These are phyloP conservation scores for Corynorhinus townsendii DNA, from an alignment of 2,113 vertebrate genomes.

Conservation along the genomic window DNA sequence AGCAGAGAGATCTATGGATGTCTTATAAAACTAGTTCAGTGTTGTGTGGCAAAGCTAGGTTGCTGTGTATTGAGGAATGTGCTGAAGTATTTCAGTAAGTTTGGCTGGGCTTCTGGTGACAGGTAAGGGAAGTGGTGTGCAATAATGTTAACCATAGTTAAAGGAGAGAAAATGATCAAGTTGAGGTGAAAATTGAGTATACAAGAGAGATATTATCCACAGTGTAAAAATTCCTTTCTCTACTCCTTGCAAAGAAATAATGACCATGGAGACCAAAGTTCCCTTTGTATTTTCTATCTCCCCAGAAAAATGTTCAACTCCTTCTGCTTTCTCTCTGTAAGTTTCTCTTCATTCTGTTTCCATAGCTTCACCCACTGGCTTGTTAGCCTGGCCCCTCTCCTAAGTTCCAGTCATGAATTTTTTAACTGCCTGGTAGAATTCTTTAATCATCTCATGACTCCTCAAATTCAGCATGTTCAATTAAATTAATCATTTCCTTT, in stretches of 20 bases:
- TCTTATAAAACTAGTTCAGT: neutral
- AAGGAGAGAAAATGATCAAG: neutral
- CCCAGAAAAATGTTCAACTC: neutral
- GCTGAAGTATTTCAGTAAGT: neutral
- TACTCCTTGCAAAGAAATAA: neutral
- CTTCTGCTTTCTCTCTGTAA: neutral
- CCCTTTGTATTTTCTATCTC: neutral
- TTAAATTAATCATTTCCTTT: neutral
- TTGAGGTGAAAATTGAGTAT: slow-evolving; percentile 4
- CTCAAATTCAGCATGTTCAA: neutral
- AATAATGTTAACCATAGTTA: neutral
- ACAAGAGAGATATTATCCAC: neutral
- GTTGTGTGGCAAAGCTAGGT: neutral
- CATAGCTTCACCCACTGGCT: neutral
- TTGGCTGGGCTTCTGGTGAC: neutral
- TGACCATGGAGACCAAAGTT: neutral
- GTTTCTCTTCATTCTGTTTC: slow-evolving; percentile 24
- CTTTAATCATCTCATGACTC: neutral
- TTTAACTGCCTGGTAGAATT: slow-evolving; percentile 17
- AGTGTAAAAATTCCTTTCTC: neutral
- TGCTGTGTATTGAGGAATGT: neutral
- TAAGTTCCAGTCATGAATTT: slow-evolving; percentile 36
- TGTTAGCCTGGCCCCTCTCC: neutral
- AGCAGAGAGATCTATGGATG: neutral
- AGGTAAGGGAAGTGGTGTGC: neutral